These are phyloP conservation scores for Drosophila buzzatii DNA, from an alignment of 2,888 invertebrate genomes.

Conservation along the genomic window DNA sequence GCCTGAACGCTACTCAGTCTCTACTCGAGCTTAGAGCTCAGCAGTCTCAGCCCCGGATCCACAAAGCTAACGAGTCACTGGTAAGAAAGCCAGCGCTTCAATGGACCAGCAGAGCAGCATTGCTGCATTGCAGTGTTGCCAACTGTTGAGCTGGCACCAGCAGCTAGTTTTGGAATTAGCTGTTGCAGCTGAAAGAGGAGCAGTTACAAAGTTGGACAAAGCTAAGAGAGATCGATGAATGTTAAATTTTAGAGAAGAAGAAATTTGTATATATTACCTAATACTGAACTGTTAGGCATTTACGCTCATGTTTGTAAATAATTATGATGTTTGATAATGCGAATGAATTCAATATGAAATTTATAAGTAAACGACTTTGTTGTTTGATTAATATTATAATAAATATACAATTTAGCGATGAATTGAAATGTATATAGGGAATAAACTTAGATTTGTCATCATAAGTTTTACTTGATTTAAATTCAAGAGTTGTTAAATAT, in stretches of 20 bases:
- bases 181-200: background rate
- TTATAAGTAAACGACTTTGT: too few relatives aligned
- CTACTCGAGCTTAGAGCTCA: background rate
- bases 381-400: too few relatives aligned
- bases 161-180: slow-evolving; percentile 14
- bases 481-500: background rate
- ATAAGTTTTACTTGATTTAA: background rate
- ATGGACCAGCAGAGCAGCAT: slow-evolving; percentile 24
- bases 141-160: background rate
- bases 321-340: too few relatives aligned
- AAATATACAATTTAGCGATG: background rate
- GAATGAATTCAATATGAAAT: too few relatives aligned
- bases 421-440: background rate
- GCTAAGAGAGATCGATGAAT: background rate
- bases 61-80: slow-evolving; percentile 77
- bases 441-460: background rate
- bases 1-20: slow-evolving; percentile 40
- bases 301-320: too few relatives aligned
- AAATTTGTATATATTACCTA: too few relatives aligned
- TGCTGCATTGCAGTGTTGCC: slow-evolving; percentile 1
- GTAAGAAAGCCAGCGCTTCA: slow-evolving; percentile 62
- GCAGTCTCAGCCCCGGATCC: slow-evolving; percentile 16
- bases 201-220: background rate
- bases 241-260: too few relatives aligned
- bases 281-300: too few relatives aligned